phyloP scores from a whole-genome alignment of 1,140 invertebrate genomes.

The Antheraea pernyi region DNA sequence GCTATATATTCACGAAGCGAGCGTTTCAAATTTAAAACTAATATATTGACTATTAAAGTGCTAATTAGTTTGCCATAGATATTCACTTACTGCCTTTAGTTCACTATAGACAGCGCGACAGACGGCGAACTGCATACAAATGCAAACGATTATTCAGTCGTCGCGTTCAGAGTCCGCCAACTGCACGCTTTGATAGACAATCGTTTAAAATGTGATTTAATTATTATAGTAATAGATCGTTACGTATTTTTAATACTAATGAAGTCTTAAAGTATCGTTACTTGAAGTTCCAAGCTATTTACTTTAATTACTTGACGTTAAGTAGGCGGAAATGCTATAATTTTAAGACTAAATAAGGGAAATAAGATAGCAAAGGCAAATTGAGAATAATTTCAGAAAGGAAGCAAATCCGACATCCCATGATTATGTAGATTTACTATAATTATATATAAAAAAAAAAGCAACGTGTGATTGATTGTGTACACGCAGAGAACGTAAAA shows the following conservation, averaged over 20 bases:
- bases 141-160: constrained; percentile 11
- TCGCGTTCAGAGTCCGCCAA: not conserved
- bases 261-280: not conserved
- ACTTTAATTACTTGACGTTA: not conserved
- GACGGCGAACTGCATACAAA: constrained; percentile 7
- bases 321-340: too few species aligned
- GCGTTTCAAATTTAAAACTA: constrained; percentile 12
- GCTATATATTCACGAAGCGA: constrained; percentile 8
- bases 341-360: too few species aligned
- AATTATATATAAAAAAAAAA: too few species aligned
- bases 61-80: constrained; percentile 9
- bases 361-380: not conserved
- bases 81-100: constrained; percentile 7
- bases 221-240: not conserved
- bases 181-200: constrained; percentile 6
- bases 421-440: not conserved
- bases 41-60: constrained; percentile 8
- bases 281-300: too few species aligned
- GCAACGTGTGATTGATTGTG: too few species aligned
- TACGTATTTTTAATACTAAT: not conserved
- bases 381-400: not conserved
- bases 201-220: constrained; percentile 8
- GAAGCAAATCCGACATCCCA: not conserved
- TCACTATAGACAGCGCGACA: not conserved
- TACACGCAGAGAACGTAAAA: too few species aligned